Conservation (phyloP, 2,888 invertebrate species). For the Tachina grossa region DNA sequence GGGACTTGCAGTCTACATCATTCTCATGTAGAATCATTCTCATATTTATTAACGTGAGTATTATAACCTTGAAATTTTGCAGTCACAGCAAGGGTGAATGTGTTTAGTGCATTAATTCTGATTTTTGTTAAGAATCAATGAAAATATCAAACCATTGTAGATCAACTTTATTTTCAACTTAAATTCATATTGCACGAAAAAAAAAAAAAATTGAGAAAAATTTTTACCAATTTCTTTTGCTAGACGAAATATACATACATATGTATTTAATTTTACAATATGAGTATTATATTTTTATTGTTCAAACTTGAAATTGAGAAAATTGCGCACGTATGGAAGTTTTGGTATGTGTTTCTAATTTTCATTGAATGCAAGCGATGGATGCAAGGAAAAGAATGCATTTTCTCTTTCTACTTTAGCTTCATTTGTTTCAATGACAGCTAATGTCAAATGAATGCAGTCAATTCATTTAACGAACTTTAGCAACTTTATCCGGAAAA, state of each 20-base stretch:
- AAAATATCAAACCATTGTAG: background rate
- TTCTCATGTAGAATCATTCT: no score
- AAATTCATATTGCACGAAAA: slow-evolving; percentile 4
- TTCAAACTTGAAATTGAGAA: slow-evolving; percentile 29
- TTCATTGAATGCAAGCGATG: slow-evolving; percentile 25
- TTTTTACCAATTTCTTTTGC: slow-evolving; percentile 19
- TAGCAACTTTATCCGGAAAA: slow-evolving; percentile 70
- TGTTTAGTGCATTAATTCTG: no score
- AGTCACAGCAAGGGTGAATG: no score
- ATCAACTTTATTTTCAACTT: background rate
- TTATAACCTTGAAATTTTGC: no score
- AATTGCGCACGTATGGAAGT: slow-evolving; percentile 27
- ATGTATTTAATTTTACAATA: background rate
- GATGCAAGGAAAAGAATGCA: slow-evolving; percentile 51
- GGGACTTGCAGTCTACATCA: no score
- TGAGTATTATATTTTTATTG: slow-evolving; percentile 8
- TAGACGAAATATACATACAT: slow-evolving; percentile 19
- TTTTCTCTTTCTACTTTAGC: slow-evolving; percentile 69
- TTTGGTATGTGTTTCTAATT: background rate
- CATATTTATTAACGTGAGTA: no score
- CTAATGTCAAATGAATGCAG: slow-evolving; percentile 71
- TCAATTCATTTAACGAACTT: slow-evolving; percentile 70
- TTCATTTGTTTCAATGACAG: slow-evolving; percentile 68
- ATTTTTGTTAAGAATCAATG: background rate
- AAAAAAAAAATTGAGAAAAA: background rate